Base-by-base conservation (phyloP, 2,888 invertebrate species). In the Bedellia somnulentella region DNA sequence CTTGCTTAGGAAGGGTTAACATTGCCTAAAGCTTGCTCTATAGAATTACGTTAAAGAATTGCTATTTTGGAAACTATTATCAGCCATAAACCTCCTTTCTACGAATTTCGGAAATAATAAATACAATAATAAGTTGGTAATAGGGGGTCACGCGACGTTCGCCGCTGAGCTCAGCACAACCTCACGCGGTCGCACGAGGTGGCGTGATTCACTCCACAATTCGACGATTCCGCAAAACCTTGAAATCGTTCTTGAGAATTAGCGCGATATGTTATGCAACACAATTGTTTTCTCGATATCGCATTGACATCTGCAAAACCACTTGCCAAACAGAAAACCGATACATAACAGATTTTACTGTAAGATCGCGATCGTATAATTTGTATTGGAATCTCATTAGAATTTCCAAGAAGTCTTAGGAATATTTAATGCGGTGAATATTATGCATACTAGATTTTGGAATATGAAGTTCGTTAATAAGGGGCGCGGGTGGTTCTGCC, bases 381-480 rank as follows among this genome's bases (percentile, higher is more conserved):
- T n/a, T n/a, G n/a, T n/a, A n/a, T n/a, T n/a, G n/a, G n/a, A n/a
- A 24, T 28, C 17, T 24, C n/a, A 21, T 23, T 27, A 3, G 15
- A 10, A 27, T 10, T 40, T 43, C 21, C n/a, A n/a, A n/a, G 37
- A 47, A 46, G 46, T 42, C 42, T 41, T 41, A 27, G 27, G 21
- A 11, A n/a, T n/a, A n/a, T n/a, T 6, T 45, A 49, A 55, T 49
- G 47, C 41, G 29, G 39, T 44, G 41, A 34, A 51, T 34, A 35
- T 54, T 51, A 54, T 55, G 43, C 45, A 53, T 47, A 43, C 50
- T 40, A 47, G 66, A 67, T 67, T 70, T 64, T 56, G 59, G 68
- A 68, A 67, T 67, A 63, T 44, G 43, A 45, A 43, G 57, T 53
- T 42, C 45, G 62, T 53, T 66, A 66, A 66, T 64, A 52, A 59